Percentiles rank a stretch among this genome's conserved stretches.
Conservation (phyloP, 2,113 vertebrate species). For the Etia nguti region DNA sequence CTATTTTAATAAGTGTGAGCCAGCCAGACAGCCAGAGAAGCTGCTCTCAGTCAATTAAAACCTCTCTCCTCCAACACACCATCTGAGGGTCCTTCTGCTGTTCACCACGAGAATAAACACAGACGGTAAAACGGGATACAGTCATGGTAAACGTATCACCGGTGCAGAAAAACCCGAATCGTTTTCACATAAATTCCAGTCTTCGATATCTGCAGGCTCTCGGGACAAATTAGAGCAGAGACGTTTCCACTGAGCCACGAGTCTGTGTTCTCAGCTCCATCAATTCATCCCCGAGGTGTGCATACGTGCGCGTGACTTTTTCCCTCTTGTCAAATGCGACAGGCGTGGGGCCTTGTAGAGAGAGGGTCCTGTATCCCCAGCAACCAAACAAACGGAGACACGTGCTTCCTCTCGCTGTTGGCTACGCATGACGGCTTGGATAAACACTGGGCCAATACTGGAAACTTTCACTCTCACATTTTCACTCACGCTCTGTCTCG, state of each 20-base stretch:
- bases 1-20: conserved; percentile 36
- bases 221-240: neutral
- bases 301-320: neutral
- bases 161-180: neutral
- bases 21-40: conserved; percentile 8
- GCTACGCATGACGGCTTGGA: conserved; percentile 40
- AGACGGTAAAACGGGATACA: neutral
- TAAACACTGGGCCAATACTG: conserved; percentile 53
- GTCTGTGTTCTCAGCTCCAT: neutral
- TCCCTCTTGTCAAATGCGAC: conserved; percentile 40
- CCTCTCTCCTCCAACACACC: neutral
- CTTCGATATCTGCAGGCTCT: neutral
- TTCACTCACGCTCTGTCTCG: conserved; percentile 39
- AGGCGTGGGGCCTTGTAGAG: conserved; percentile 22
- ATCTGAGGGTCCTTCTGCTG: conserved; percentile 28
- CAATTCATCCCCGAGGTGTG: conserved; percentile 8
- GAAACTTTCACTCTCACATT: conserved; percentile 61
- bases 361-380: conserved; percentile 43
- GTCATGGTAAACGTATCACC: conserved; percentile 25
- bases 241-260: neutral
- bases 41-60: conserved; percentile 38
- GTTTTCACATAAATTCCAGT: conserved; percentile 17
- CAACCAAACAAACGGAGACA: conserved; percentile 74
- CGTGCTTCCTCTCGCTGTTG: conserved; percentile 66
- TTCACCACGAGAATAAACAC: neutral